A percentile compares a stretch with the other conserved stretches of the same genome.
Evolutionary conservation across 1,140 invertebrate genomes (phyloP).

Genomic region (Leptinotarsa defecta): DNA sequence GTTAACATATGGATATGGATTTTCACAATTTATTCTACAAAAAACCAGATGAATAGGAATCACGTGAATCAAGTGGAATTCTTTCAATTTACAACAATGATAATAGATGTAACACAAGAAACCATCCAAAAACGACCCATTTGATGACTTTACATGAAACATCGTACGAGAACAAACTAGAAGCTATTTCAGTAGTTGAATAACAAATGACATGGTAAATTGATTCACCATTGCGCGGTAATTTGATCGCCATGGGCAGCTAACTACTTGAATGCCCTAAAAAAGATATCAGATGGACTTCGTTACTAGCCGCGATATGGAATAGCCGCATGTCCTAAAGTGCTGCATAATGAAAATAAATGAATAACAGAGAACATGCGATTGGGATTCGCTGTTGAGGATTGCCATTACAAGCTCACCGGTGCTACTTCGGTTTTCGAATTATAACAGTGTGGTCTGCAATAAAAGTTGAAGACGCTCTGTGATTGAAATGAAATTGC

Average conservation of each 20-base stretch:
- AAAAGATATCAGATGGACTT: slow-evolving; percentile 9
- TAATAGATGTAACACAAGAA: too few relatives aligned
- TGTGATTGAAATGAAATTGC: too few relatives aligned
- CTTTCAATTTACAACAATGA: too few relatives aligned
- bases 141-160: too few relatives aligned
- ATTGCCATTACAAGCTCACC: not conserved
- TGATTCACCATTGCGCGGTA: slow-evolving; percentile 28
- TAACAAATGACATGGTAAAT: slow-evolving; percentile 29
- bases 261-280: slow-evolving; percentile 16
- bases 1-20: too few relatives aligned
- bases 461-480: not conserved
- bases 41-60: too few relatives aligned
- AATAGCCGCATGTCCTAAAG: not conserved
- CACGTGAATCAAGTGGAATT: too few relatives aligned
- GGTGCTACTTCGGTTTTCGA: slow-evolving; percentile 4
- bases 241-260: slow-evolving; percentile 31
- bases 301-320: slow-evolving; percentile 1
- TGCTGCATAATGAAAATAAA: slow-evolving; percentile 19
- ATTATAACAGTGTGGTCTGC: not conserved
- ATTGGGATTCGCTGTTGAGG: not conserved
- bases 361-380: slow-evolving; percentile 10
- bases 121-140: too few relatives aligned
- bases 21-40: too few relatives aligned
- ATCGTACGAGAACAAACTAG: not conserved
- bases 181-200: slow-evolving; percentile 3